Percentiles rank a stretch among this genome's conserved stretches.
Conservation (phyloP, 2,797 vertebrate genomes). For the Falco concolor region DNA sequence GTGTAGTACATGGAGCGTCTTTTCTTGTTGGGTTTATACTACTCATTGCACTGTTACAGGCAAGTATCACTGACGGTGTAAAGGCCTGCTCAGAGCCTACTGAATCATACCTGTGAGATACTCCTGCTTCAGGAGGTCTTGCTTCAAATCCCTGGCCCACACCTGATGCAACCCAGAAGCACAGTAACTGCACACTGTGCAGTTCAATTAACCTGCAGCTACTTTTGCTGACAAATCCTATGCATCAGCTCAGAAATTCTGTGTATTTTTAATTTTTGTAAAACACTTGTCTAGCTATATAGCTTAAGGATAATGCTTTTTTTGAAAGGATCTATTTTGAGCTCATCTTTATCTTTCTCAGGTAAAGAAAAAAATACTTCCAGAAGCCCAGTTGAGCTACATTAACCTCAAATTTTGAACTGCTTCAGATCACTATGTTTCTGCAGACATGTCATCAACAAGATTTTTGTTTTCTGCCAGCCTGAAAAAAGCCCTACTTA, state of each 20-base stretch:
- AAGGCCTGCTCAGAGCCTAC: neutral
- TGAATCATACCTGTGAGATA: no score
- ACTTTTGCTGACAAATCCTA: neutral
- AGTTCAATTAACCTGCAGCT: neutral
- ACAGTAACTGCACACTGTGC: neutral
- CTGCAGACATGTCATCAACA: neutral
- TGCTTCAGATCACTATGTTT: neutral
- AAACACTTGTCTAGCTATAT: neutral
- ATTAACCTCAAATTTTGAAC: neutral
- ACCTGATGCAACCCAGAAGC: neutral
- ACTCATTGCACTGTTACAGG: neutral
- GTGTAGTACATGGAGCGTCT: neutral
- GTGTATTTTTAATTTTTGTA: neutral
- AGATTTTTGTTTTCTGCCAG: neutral
- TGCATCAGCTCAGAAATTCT: neutral
- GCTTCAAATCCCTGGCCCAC: neutral
- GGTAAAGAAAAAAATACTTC: neutral
- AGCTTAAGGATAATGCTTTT: neutral
- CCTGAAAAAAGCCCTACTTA: neutral
- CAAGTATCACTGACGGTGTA: accelerated
- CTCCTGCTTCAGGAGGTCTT: neutral
- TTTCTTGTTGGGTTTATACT: neutral
- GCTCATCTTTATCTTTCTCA: neutral
- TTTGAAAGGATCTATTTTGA: neutral
- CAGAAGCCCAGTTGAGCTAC: neutral